Evolutionary conservation across 2,888 invertebrate species (phyloP).

Genomic region (Baccha elongata): DNA sequence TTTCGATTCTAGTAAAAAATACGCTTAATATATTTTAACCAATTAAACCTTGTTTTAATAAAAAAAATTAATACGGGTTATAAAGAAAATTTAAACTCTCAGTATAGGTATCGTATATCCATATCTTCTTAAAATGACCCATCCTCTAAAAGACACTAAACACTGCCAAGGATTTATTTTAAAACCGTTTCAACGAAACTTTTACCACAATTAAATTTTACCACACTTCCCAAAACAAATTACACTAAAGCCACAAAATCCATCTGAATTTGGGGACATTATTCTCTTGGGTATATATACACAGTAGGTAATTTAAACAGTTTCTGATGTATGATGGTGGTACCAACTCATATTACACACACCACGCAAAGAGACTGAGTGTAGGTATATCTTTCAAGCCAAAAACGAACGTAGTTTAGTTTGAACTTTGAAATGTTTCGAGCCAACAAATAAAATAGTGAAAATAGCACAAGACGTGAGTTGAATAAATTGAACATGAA

Average conservation of each 20-base stretch:
- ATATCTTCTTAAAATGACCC: not conserved
- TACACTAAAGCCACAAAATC: slow-evolving; percentile 24
- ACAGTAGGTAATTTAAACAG: slow-evolving; percentile 38
- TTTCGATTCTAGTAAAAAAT: too few relatives aligned
- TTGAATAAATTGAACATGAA: slow-evolving; percentile 45
- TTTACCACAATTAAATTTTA: slow-evolving; percentile 27
- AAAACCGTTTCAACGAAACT: slow-evolving; percentile 2
- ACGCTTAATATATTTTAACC: too few relatives aligned
- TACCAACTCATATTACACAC: slow-evolving; percentile 1
- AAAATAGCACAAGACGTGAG: slow-evolving; percentile 48
- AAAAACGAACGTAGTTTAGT: slow-evolving; percentile 2
- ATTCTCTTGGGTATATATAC: slow-evolving; percentile 25
- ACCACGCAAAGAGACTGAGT: not conserved
- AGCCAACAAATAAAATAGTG: slow-evolving; percentile 27
- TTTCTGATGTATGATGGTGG: slow-evolving; percentile 36
- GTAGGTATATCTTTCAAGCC: not conserved
- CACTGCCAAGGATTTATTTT: not conserved
- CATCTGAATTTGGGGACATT: slow-evolving; percentile 25
- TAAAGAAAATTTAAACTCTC: too few relatives aligned
- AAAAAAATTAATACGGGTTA: too few relatives aligned
- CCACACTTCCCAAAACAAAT: slow-evolving; percentile 11
- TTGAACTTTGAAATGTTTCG: slow-evolving; percentile 25
- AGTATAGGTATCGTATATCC: not conserved
- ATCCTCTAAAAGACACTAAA: not conserved
- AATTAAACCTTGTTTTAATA: too few relatives aligned